Evolutionary conservation across 2,888 invertebrate species (phyloP).

Genomic region (Ecliptopera silaceata): DNA sequence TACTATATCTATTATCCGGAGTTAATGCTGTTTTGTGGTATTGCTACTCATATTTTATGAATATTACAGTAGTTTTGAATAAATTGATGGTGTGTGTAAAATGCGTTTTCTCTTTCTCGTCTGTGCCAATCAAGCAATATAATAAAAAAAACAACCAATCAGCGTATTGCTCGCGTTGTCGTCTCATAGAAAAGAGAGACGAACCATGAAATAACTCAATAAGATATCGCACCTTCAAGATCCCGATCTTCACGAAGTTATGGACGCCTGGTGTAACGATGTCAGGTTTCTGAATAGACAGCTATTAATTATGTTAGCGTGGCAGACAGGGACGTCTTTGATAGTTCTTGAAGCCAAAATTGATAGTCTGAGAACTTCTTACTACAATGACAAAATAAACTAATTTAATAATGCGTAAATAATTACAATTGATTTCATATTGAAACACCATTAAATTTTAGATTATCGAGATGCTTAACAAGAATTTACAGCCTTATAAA

Average conservation of each 20-base stretch:
- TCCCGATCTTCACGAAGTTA: conserved; percentile 18
- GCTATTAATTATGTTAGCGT: conserved; percentile 23
- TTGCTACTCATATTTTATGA: not conserved
- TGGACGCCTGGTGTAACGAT: conserved; percentile 17
- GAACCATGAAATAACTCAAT: conserved; percentile 22
- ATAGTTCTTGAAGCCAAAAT: not conserved
- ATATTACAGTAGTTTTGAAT: too few species aligned
- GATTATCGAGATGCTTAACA: too few species aligned
- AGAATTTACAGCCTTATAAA: not conserved
- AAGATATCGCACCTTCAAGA: conserved; percentile 11
- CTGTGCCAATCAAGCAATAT: not conserved
- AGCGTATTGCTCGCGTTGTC: not conserved
- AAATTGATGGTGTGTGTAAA: not conserved
- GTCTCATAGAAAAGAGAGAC: conserved; percentile 3
- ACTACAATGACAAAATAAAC: not conserved
- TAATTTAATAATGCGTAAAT: not conserved
- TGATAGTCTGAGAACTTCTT: not conserved
- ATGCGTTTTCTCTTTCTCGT: not conserved
- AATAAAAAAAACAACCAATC: conserved; percentile 8
- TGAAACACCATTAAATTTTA: too few species aligned
- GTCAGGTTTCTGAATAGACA: conserved; percentile 17
- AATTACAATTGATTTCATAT: too few species aligned
- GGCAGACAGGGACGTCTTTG: conserved; percentile 10
- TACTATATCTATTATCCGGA: not conserved
- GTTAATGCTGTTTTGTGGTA: not conserved